Evolutionary conservation across 2,888 invertebrate genomes (phyloP).

Genomic region (Conops quadrifasciatus): DNA sequence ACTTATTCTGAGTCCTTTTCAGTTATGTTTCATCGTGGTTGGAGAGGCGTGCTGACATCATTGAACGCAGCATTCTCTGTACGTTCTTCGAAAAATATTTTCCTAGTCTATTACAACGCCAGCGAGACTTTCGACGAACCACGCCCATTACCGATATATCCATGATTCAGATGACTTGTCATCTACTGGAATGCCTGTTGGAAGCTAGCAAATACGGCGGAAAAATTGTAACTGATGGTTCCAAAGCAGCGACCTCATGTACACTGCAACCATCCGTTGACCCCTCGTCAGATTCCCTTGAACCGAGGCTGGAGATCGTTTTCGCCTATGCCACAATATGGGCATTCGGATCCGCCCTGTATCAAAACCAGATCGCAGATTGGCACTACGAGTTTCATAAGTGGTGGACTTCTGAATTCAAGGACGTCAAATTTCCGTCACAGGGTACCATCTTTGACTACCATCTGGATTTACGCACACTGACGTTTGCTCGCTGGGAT

Average conservation of each 20-base stretch:
- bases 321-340: constrained; percentile 91
- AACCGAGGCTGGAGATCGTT: constrained; percentile 80
- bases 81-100: constrained; percentile 95
- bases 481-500: constrained; percentile 87
- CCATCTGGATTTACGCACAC: constrained; percentile 85
- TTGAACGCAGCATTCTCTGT: constrained; percentile 82
- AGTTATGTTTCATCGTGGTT: constrained; percentile 92
- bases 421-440: constrained; percentile 87
- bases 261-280: constrained; percentile 69
- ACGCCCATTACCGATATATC: constrained; percentile 91
- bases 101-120: constrained; percentile 81
- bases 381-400: constrained; percentile 95
- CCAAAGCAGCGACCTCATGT: constrained; percentile 45
- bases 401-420: constrained; percentile 95
- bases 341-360: constrained; percentile 92
- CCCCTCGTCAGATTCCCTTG: constrained; percentile 73
- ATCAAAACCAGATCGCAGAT: constrained; percentile 89
- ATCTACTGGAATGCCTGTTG: constrained; percentile 85
- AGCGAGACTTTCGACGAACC: constrained; percentile 84
- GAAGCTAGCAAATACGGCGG: constrained; percentile 41
- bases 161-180: constrained; percentile 89
- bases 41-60: constrained; percentile 77
- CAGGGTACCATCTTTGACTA: constrained; percentile 87
- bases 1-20: constrained; percentile 29
- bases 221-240: background rate